These are phyloP conservation scores for Gobionotothen gibberifrons DNA, from an alignment of 2,797 vertebrate genomes.

Conservation along the genomic window DNA sequence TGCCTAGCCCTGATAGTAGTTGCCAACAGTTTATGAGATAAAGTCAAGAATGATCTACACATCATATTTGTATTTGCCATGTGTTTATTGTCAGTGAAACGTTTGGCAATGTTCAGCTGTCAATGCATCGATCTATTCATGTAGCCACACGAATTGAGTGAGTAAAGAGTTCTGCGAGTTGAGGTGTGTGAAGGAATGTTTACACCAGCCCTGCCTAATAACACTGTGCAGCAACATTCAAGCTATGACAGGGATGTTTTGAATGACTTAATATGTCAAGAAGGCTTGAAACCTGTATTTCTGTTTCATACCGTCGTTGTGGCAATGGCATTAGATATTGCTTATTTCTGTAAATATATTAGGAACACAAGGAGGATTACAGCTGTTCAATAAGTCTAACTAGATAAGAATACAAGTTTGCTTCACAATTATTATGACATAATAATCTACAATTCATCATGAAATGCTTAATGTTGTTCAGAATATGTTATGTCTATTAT, in stretches of 20 bases:
- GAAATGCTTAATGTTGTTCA: neutral
- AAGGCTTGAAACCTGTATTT: neutral
- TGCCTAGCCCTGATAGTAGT: slow-evolving; percentile 40
- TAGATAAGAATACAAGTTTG: neutral
- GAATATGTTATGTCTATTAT: neutral
- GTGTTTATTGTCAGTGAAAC: neutral
- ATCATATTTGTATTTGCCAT: neutral
- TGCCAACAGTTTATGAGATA: slow-evolving; percentile 57
- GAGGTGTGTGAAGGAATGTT: slow-evolving; percentile 58
- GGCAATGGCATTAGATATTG: neutral
- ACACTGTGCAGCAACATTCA: slow-evolving; percentile 47
- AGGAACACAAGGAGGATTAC: neutral
- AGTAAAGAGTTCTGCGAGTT: neutral
- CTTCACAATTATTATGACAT: too few species aligned
- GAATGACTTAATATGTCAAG: neutral
- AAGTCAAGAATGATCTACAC: slow-evolving; percentile 59
- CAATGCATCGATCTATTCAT: neutral
- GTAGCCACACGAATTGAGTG: neutral
- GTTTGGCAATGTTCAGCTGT: neutral
- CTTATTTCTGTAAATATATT: neutral
- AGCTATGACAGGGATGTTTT: slow-evolving; percentile 21
- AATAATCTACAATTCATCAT: neutral
- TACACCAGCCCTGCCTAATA: slow-evolving; percentile 48
- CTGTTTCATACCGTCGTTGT: neutral
- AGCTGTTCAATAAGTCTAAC: neutral